Evolutionary conservation across 37 sponge, comb jelly and placozoan species (phyloP), one percentile per base, ranked within the genome.

Genomic region (Agelas oroides): DNA sequence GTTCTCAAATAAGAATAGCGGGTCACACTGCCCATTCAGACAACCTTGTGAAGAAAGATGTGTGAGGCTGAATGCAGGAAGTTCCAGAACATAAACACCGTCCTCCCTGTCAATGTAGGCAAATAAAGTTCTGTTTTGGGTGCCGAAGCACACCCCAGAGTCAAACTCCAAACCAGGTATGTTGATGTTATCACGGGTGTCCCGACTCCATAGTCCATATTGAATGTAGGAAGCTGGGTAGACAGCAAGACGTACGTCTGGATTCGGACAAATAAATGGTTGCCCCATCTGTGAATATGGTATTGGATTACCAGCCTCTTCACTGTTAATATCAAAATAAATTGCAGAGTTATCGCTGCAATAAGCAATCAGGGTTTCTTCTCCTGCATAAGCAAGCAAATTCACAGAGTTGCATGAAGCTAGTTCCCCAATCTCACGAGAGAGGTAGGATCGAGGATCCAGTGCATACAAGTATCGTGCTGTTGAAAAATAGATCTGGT

Each of bases 251-350:
- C 56, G 25, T 28, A 75, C 16, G 24, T 27, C 35, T 18, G 59
- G 58, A 57, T 75, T 57, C 6, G 75, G 75, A 56, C 75, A 75
- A 16, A 75, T 58, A 25, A 55, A 75, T 18, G 59, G 75, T 56
- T 18, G 32, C 19, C 75, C 75, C 23, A 2, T 58, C 27, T 55
- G 12, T 2, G 27, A 24, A 28, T 57, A 58, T 24, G 17, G 2
- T 19, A 6, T 19, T 34, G 8, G 69, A 27, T 30, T 19, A 5
- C 19, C 12, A 36, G 34, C 1, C 34, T 28, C 34, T 30, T 55
- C 59, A 54, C 13, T 1, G 11, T 55, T 11, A 20, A 75, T 13
- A 58, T 33, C 35, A 27, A 34, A 30, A 30, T 75, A 75, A 15
- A 75, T 33, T 46, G 46, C 46, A 25, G 32, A 20, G 25, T 30